Conservation (phyloP, 2,113 vertebrate genomes). For the Chitala chitala region DNA sequence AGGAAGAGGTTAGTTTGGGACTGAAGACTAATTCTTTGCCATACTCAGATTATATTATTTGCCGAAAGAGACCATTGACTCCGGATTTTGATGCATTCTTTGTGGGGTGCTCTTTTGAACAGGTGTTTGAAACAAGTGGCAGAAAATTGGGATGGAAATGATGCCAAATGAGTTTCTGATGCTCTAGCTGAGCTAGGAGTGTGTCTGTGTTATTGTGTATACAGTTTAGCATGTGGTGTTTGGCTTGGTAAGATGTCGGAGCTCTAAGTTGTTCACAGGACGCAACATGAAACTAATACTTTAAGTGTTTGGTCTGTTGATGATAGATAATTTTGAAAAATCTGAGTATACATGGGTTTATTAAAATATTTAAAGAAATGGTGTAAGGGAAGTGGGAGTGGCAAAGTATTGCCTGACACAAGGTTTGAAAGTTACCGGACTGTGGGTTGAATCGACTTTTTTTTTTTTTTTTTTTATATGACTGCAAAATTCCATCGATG, state of each 20-base stretch:
- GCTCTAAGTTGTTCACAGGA: no score
- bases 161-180: not conserved
- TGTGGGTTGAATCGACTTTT: slow-evolving; percentile 10
- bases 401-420: not conserved
- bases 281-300: no score
- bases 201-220: not conserved
- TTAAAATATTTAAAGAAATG: slow-evolving; percentile 2
- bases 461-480: not conserved
- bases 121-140: no score
- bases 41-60: not conserved
- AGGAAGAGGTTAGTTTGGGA: no score
- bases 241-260: no score
- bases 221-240: not conserved
- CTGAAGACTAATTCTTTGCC: no score
- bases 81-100: no score
- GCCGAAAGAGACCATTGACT: not conserved
- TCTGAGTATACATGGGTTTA: slow-evolving; percentile 1
- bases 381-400: not conserved
- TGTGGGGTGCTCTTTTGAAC: no score
- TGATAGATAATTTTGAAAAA: slow-evolving; percentile 2
- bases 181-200: slow-evolving; percentile 10
- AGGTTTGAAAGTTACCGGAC: not conserved
- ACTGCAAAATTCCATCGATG: not conserved
- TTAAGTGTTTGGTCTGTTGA: not conserved
- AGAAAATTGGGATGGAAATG: not conserved